phyloP scores from a whole-genome alignment of 2,888 invertebrate genomes.

The Dugesia japonica region DNA sequence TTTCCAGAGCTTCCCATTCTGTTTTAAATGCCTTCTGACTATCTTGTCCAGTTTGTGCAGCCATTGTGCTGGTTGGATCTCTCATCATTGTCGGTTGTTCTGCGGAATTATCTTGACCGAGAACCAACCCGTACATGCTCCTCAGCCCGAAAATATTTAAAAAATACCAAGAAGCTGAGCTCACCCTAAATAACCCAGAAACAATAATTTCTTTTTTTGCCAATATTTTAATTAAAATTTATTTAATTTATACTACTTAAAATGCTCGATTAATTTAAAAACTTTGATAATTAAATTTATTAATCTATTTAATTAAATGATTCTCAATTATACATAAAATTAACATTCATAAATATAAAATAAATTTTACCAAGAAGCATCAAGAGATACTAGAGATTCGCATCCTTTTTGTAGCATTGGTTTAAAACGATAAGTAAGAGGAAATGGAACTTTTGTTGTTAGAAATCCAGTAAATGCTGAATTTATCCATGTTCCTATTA shows the following conservation, averaged over 20 bases:
- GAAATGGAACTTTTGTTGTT: slow-evolving; percentile 94
- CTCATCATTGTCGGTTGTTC: slow-evolving; percentile 63
- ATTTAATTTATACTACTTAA: too few species aligned
- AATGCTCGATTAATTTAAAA: too few species aligned
- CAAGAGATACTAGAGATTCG: slow-evolving; percentile 70
- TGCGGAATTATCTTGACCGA: slow-evolving; percentile 83
- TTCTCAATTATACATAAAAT: too few species aligned
- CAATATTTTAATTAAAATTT: too few species aligned
- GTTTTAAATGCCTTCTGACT: slow-evolving; percentile 94
- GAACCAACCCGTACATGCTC: slow-evolving; percentile 84
- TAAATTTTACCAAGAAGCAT: slow-evolving; percentile 69
- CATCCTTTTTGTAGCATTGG: slow-evolving; percentile 97
- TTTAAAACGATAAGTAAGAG: slow-evolving; percentile 86
- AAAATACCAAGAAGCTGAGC: slow-evolving; percentile 98
- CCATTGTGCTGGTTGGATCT: slow-evolving; percentile 82
- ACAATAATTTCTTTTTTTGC: too few species aligned
- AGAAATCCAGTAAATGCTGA: slow-evolving; percentile 99
- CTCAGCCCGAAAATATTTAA: slow-evolving; percentile 92
- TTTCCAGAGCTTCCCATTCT: slow-evolving; percentile 96
- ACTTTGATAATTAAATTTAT: too few species aligned
- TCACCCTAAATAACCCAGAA: slow-evolving; percentile 63
- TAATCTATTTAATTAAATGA: too few species aligned
- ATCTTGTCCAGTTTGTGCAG: slow-evolving; percentile 85
- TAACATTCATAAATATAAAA: too few species aligned
- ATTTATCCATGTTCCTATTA: slow-evolving; percentile 98